Evolutionary conservation across 1,140 invertebrate species (phyloP).

Genomic region (Asobara japonica): DNA sequence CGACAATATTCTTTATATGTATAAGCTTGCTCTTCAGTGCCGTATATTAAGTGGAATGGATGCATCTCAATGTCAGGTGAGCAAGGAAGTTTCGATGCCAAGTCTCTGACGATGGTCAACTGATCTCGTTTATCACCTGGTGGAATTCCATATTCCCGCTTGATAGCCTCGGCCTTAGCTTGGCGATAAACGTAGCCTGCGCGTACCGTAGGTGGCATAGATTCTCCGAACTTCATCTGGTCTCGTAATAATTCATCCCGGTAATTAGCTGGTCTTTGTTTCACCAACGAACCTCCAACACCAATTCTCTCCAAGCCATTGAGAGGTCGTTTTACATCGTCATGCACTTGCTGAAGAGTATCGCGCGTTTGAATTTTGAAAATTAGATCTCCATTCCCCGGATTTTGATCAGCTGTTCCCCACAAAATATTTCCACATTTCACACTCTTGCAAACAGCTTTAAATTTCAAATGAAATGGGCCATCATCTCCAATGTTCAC

Average conservation of each 20-base stretch:
- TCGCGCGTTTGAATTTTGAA: not conserved
- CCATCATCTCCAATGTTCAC: not conserved
- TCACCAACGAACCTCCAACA: too few relatives aligned
- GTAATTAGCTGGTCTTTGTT: not conserved
- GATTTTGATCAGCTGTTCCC: not conserved
- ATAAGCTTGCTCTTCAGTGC: not conserved
- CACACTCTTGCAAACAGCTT: not conserved
- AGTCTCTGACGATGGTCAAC: not conserved
- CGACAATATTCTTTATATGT: constrained; percentile 19
- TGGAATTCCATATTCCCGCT: not conserved
- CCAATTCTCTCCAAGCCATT: constrained; percentile 5
- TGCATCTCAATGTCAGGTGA: not conserved
- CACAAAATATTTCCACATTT: constrained; percentile 18
- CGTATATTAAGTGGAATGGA: constrained; percentile 14
- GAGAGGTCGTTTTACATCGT: constrained; percentile 6
- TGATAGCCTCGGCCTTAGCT: not conserved
- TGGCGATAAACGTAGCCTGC: not conserved
- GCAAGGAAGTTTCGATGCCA: too few relatives aligned
- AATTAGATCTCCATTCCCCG: not conserved
- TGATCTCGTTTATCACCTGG: not conserved
- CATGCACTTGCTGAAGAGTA: not conserved
- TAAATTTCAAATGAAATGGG: not conserved
- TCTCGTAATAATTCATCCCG: not conserved
- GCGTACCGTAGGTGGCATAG: not conserved
- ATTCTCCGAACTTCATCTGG: constrained; percentile 10